These are phyloP conservation scores for Agonum fuliginosum DNA, from an alignment of 2,888 invertebrate genomes.

Conservation along the genomic window DNA sequence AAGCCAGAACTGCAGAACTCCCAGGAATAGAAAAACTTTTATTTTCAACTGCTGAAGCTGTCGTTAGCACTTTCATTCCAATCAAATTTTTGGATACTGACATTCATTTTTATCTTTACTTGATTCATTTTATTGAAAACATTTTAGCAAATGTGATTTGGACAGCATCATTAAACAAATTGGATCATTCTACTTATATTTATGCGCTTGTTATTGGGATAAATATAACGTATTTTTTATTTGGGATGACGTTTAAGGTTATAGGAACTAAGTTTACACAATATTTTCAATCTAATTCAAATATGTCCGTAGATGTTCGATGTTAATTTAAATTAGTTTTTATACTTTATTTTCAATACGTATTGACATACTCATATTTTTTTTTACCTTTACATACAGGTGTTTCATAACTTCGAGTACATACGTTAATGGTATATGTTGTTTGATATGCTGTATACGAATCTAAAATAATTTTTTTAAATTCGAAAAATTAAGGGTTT, in stretches of 20 bases:
- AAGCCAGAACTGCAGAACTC: not conserved
- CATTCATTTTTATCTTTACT: slow-evolving; percentile 11
- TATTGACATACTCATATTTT: too few relatives aligned
- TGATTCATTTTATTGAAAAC: slow-evolving; percentile 32
- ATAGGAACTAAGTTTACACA: not conserved
- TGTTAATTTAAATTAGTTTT: too few relatives aligned
- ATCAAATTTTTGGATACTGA: slow-evolving; percentile 6
- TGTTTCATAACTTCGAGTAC: too few relatives aligned
- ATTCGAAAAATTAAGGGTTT: too few relatives aligned
- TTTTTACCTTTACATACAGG: too few relatives aligned
- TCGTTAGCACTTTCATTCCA: slow-evolving; percentile 27
- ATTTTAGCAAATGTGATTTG: slow-evolving; percentile 15
- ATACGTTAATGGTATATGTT: too few relatives aligned
- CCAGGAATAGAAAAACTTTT: slow-evolving; percentile 2
- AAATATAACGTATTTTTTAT: slow-evolving; percentile 33
- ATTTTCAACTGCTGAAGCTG: slow-evolving; percentile 16
- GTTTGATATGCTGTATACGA: too few relatives aligned
- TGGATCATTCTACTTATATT: slow-evolving; percentile 31
- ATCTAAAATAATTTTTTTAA: too few relatives aligned
- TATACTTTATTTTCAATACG: too few relatives aligned
- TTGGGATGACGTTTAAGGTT: not conserved
- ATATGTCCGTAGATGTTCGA: not conserved
- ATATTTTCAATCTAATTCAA: not conserved
- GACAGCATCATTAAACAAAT: not conserved
- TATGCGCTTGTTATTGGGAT: slow-evolving; percentile 21